A percentile compares a stretch with the other conserved stretches of the same genome.
Conservation (phyloP, 2,888 invertebrate species). For the Macroteleia sp. region DNA sequence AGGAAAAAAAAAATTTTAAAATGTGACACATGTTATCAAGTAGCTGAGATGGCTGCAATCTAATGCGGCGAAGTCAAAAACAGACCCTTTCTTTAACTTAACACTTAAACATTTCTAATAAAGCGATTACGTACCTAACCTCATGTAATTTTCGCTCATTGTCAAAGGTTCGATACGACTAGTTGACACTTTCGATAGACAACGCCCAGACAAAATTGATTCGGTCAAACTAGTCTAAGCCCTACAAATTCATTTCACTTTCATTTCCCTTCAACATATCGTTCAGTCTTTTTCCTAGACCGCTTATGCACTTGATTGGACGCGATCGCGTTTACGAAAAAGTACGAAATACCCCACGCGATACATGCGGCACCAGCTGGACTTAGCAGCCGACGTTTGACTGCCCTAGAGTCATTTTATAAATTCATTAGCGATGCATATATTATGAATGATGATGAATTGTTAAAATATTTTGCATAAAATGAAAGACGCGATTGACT, state of each 20-base stretch:
- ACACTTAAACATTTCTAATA: slow-evolving; percentile 10
- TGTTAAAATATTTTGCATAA: too few relatives aligned
- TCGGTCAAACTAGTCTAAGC: slow-evolving; percentile 58
- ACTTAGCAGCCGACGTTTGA: slow-evolving; percentile 47
- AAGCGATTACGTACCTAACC: slow-evolving; percentile 78
- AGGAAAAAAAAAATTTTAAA: too few relatives aligned
- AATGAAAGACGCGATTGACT: too few relatives aligned
- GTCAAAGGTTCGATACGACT: slow-evolving; percentile 46
- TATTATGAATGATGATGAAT: too few relatives aligned
- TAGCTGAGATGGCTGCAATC: slow-evolving; percentile 13
- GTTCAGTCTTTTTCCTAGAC: slow-evolving; percentile 34
- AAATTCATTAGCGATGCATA: too few relatives aligned
- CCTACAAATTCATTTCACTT: slow-evolving; percentile 75
- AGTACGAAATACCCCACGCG: slow-evolving; percentile 1
- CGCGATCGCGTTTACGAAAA: slow-evolving; percentile 38
- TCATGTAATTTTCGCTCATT: slow-evolving; percentile 78
- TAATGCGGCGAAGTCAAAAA: slow-evolving; percentile 2
- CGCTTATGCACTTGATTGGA: slow-evolving; percentile 37
- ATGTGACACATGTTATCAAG: too few relatives aligned
- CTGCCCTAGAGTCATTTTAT: too few relatives aligned
- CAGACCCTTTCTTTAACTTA: slow-evolving; percentile 24
- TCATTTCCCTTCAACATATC: slow-evolving; percentile 70
- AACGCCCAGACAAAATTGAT: slow-evolving; percentile 75
- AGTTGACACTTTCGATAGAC: slow-evolving; percentile 65
- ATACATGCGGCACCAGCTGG: slow-evolving; percentile 29